A percentile compares a stretch with the other conserved stretches of the same genome.
phyloP scores from a whole-genome alignment of 2,888 invertebrate species.

The Oscheius sp. region DNA sequence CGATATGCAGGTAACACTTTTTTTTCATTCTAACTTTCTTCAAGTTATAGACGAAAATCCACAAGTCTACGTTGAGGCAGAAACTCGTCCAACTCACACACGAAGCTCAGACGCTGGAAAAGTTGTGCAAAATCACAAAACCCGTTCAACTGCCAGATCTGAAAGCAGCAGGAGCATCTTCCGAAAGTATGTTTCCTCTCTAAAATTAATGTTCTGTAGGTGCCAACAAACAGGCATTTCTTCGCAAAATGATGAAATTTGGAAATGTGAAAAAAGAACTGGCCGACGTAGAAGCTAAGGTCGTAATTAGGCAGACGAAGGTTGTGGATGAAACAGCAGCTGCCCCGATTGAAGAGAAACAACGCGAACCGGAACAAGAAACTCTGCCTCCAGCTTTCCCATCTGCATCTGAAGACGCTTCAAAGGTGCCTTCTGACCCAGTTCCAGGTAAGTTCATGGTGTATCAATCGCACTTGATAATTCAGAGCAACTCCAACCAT shows the following conservation, averaged over 20 bases:
- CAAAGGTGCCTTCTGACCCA: too few species aligned
- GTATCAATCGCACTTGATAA: not conserved
- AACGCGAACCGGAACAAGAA: too few species aligned
- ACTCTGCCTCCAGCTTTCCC: too few species aligned
- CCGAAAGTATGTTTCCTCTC: not conserved
- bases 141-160: constrained; percentile 52
- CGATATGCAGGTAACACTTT: constrained; percentile 47
- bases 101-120: constrained; percentile 57
- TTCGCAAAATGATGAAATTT: constrained; percentile 54
- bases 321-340: not conserved
- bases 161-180: constrained; percentile 25
- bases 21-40: not conserved
- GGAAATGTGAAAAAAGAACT: constrained; percentile 37
- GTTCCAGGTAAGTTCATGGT: too few species aligned
- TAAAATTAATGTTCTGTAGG: constrained; percentile 3
- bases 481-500: not conserved
- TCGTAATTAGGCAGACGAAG: not conserved
- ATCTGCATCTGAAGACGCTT: too few species aligned
- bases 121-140: constrained; percentile 62
- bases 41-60: constrained; percentile 59
- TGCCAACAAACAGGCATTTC: constrained; percentile 50
- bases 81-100: constrained; percentile 54
- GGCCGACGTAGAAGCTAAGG: not conserved
- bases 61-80: constrained; percentile 60
- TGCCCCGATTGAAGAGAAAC: not conserved